A percentile compares a stretch with the other conserved stretches of the same genome.
phyloP scores from a whole-genome alignment of 2,888 invertebrate species.

The Scaptomyza tumidula region DNA sequence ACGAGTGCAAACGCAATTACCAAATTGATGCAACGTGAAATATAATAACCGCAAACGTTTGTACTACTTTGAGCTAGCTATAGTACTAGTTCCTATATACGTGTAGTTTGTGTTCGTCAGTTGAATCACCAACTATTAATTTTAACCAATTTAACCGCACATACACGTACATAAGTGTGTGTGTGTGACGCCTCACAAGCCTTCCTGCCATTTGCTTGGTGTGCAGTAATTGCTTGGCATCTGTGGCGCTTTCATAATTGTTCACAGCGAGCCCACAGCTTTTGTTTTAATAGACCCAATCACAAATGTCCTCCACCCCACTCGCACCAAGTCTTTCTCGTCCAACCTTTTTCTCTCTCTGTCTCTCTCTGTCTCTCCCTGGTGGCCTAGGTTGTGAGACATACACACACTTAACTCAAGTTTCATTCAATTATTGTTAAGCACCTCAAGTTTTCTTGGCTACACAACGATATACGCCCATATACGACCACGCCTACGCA shows the following conservation, averaged over 20 bases:
- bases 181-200: too few relatives aligned
- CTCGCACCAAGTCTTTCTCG: not conserved
- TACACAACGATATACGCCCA: conserved; percentile 65
- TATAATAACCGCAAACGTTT: not conserved
- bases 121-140: not conserved
- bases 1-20: not conserved
- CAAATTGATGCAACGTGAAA: conserved; percentile 4
- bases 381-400: not conserved
- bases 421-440: conserved; percentile 78
- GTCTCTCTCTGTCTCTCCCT: not conserved
- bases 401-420: conserved; percentile 66
- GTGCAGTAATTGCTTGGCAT: conserved; percentile 22
- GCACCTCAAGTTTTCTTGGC: conserved; percentile 76
- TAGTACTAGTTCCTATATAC: too few relatives aligned
- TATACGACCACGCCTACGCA: conserved; percentile 22
- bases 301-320: conserved; percentile 36
- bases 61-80: not conserved
- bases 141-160: too few relatives aligned
- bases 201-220: not conserved
- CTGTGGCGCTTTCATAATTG: conserved; percentile 56
- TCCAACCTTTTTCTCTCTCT: too few relatives aligned
- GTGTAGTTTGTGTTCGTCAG: conserved; percentile 1
- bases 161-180: too few relatives aligned
- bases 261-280: conserved; percentile 49
- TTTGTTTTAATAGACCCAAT: conserved; percentile 75